Percentiles rank a stretch among this genome's conserved stretches.
These are phyloP conservation scores for Drosophila stalkeri DNA, from an alignment of 2,888 invertebrate species.

Conservation along the genomic window DNA sequence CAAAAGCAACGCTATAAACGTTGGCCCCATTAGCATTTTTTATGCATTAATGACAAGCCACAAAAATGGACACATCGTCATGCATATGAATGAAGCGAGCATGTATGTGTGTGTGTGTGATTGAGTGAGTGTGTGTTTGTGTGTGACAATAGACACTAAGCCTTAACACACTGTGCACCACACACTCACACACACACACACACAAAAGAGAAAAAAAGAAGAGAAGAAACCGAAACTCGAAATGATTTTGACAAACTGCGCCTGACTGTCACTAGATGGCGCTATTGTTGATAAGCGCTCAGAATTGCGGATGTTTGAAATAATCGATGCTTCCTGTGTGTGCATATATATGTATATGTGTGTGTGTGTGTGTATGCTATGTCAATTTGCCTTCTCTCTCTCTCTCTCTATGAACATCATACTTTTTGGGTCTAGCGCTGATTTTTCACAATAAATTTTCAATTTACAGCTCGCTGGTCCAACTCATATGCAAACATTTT, in stretches of 20 bases:
- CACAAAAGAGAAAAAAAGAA: constrained; percentile 6
- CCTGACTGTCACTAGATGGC: constrained; percentile 66
- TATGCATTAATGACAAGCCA: constrained; percentile 80
- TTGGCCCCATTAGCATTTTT: constrained; percentile 75
- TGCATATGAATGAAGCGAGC: constrained; percentile 71
- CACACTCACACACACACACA: background rate
- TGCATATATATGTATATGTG: constrained; percentile 4
- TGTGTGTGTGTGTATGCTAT: background rate
- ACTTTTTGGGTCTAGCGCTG: constrained; percentile 49
- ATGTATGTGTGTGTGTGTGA: constrained; percentile 23
- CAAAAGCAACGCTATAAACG: constrained; percentile 70
- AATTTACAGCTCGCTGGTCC: constrained; percentile 49
- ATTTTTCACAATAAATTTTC: constrained; percentile 69
- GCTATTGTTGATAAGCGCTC: constrained; percentile 74
- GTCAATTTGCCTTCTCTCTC: constrained; percentile 40
- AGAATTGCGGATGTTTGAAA: constrained; percentile 79
- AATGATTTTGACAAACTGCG: constrained; percentile 74
- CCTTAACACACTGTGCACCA: constrained; percentile 61
- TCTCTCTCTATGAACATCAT: constrained; percentile 17
- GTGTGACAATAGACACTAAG: constrained; percentile 75
- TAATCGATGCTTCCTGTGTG: constrained; percentile 74
- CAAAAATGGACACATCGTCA: constrained; percentile 80
- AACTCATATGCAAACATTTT: constrained; percentile 59
- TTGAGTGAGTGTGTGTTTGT: constrained; percentile 13
- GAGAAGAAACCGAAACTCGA: constrained; percentile 34